These are phyloP conservation scores for Chromis chromis DNA, from an alignment of 2,797 vertebrate species.

Conservation along the genomic window DNA sequence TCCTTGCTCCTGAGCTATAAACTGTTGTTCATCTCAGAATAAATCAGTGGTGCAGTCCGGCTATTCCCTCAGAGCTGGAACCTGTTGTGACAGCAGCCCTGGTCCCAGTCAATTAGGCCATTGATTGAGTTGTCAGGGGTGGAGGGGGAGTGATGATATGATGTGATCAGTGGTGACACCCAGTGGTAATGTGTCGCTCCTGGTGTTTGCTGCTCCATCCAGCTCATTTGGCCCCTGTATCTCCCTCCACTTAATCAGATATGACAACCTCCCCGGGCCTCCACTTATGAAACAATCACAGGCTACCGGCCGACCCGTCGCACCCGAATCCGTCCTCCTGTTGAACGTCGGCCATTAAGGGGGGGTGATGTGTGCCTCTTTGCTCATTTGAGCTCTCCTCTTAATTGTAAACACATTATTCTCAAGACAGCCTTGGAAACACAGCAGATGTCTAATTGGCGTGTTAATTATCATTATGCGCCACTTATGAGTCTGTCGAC, in stretches of 20 bases:
- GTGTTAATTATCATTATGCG: constrained; percentile 73
- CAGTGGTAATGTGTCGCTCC: constrained; percentile 66
- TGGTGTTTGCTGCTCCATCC: constrained; percentile 68
- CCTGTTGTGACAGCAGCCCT: constrained; percentile 47
- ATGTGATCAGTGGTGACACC: constrained; percentile 79
- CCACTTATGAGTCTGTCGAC: constrained; percentile 63
- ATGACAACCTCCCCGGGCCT: constrained; percentile 70
- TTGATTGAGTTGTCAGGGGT: constrained; percentile 69
- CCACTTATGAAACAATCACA: constrained; percentile 61
- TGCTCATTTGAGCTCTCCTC: constrained; percentile 52
- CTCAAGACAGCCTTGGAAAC: constrained; percentile 65
- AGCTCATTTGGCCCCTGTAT: constrained; percentile 59
- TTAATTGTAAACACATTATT: constrained; percentile 68
- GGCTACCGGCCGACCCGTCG: constrained; percentile 16
- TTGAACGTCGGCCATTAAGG: constrained; percentile 39
- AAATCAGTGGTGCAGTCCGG: constrained; percentile 28
- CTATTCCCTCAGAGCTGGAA: constrained; percentile 24
- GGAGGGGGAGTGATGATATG: constrained; percentile 49
- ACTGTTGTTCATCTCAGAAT: constrained; percentile 26
- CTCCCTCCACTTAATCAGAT: constrained; percentile 67
- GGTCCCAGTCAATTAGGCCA: constrained; percentile 60
- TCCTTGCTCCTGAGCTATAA: background rate
- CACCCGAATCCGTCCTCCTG: constrained; percentile 31
- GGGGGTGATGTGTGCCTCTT: constrained; percentile 45
- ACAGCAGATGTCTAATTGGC: constrained; percentile 79